phyloP scores from a whole-genome alignment of 37 sponge, comb jelly and placozoan genomes.

The Tethya wilhelma region DNA sequence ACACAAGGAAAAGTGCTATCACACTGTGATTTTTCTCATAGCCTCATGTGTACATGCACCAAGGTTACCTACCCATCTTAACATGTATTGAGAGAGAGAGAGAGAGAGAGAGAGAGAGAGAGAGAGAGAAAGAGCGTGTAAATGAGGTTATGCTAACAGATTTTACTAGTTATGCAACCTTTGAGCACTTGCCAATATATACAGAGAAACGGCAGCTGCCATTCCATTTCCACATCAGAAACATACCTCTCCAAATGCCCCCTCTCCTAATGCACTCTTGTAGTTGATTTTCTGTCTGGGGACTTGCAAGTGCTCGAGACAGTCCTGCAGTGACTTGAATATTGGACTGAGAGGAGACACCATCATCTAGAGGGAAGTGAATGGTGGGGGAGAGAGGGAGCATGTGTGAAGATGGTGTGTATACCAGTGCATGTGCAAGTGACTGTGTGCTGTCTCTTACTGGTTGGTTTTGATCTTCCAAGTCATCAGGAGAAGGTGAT shows the following conservation, averaged over 20 bases:
- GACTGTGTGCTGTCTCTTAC: background rate
- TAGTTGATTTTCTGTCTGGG: slow-evolving; percentile 52
- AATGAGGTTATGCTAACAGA: background rate
- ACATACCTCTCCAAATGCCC: slow-evolving; percentile 77
- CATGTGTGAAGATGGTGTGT: too few species aligned
- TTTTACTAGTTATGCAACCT: too few species aligned
- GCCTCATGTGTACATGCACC: too few species aligned
- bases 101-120: background rate
- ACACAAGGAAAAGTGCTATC: background rate
- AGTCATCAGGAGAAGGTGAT: slow-evolving; percentile 49
- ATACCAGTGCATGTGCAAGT: background rate
- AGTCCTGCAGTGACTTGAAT: slow-evolving; percentile 61
- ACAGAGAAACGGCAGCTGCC: background rate
- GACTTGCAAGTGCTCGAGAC: slow-evolving; percentile 56
- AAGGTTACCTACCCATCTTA: too few species aligned
- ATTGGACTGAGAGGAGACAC: slow-evolving; percentile 53
- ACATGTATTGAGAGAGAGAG: slow-evolving; percentile 8
- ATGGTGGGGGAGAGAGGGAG: too few species aligned
- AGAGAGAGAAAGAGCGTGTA: background rate
- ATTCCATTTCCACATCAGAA: too few species aligned
- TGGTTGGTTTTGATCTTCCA: slow-evolving; percentile 12
- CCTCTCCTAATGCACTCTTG: slow-evolving; percentile 68
- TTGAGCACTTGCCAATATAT: background rate
- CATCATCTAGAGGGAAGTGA: slow-evolving; percentile 10
- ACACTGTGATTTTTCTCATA: background rate